These are phyloP conservation scores for Pollenia griseotomentosa DNA, from an alignment of 2,888 invertebrate species.

Conservation along the genomic window DNA sequence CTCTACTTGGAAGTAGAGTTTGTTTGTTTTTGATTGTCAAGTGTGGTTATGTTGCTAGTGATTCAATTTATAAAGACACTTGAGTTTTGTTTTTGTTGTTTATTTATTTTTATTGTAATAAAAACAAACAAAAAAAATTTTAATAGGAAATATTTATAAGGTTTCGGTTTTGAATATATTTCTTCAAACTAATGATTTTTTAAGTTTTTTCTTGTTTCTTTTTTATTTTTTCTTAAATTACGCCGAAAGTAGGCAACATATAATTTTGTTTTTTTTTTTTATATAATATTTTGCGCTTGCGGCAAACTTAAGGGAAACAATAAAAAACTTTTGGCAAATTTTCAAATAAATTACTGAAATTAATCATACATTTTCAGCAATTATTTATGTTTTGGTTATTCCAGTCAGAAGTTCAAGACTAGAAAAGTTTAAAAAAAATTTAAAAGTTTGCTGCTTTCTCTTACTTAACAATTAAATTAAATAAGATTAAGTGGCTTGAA, in stretches of 20 bases:
- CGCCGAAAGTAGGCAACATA: neutral
- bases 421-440: no score
- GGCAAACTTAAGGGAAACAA: no score
- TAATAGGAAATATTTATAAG: conserved; percentile 55
- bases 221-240: neutral
- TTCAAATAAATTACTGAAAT: no score
- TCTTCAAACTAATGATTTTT: conserved; percentile 18
- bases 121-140: conserved; percentile 4
- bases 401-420: no score
- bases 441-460: neutral
- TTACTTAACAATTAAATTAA: neutral
- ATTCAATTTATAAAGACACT: conserved; percentile 40
- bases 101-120: neutral
- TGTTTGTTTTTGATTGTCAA: conserved; percentile 49
- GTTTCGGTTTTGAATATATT: conserved; percentile 62
- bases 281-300: neutral
- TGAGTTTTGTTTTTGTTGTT: conserved; percentile 35
- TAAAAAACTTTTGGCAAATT: no score
- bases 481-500: conserved; percentile 8
- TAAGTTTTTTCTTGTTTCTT: no score
- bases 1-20: neutral
- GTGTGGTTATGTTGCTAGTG: conserved; percentile 18
- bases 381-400: no score
- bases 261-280: neutral
- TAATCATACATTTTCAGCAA: no score